phyloP scores from a whole-genome alignment of 2,888 invertebrate species.

The Cacoxenus indagator region DNA sequence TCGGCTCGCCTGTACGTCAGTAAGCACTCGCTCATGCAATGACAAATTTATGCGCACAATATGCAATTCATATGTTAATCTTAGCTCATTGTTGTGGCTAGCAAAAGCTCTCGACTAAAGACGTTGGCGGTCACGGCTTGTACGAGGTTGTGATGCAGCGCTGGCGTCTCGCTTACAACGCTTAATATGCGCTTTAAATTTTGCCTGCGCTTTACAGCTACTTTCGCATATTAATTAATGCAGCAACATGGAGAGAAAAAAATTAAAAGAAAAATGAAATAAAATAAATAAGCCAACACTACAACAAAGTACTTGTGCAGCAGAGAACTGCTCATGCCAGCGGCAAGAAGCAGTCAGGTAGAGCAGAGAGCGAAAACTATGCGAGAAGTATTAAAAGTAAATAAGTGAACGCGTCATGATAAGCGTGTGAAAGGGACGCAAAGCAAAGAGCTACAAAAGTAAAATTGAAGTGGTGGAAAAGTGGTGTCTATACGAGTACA shows the following conservation, averaged over 20 bases:
- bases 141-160: not conserved
- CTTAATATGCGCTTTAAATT: not conserved
- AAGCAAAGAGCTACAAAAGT: not conserved
- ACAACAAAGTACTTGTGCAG: not conserved
- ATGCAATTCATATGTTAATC: constrained; percentile 61
- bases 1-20: constrained; percentile 17
- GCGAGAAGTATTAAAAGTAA: not conserved
- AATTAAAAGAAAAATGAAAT: too few relatives aligned
- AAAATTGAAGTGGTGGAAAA: constrained; percentile 17
- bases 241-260: constrained; percentile 45
- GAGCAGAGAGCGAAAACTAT: constrained; percentile 5
- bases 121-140: not conserved
- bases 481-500: too few relatives aligned
- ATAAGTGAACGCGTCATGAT: constrained; percentile 39
- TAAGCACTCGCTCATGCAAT: constrained; percentile 40
- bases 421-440: constrained; percentile 22
- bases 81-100: constrained; percentile 33
- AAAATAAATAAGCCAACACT: constrained; percentile 35
- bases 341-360: not conserved
- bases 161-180: not conserved
- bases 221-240: constrained; percentile 50
- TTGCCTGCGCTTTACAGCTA: not conserved
- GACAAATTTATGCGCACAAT: constrained; percentile 61
- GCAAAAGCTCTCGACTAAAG: constrained; percentile 13
- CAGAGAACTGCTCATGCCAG: not conserved